A percentile compares a stretch with the other conserved stretches of the same genome.
These are phyloP conservation scores for Theretra japonica DNA, from an alignment of 2,888 invertebrate species.

Conservation along the genomic window DNA sequence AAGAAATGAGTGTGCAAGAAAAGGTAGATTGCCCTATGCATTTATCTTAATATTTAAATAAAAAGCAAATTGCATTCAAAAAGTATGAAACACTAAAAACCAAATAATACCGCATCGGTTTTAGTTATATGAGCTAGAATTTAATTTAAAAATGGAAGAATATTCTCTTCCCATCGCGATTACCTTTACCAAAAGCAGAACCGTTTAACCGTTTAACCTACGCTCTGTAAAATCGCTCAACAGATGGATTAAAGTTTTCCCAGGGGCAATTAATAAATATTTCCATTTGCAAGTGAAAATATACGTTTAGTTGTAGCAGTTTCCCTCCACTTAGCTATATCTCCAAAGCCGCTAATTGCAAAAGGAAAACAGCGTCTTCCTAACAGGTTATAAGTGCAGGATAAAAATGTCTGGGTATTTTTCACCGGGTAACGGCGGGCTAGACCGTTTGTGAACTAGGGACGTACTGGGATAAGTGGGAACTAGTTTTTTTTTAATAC, in stretches of 20 bases:
- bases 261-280: slow-evolving; percentile 18
- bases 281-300: not conserved
- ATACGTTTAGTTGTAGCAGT: slow-evolving; percentile 7
- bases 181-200: no score
- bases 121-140: no score
- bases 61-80: no score
- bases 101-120: no score
- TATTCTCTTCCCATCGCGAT: no score
- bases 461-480: slow-evolving; percentile 41
- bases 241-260: not conserved
- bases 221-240: no score
- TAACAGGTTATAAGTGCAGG: slow-evolving; percentile 66
- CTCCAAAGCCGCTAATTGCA: slow-evolving; percentile 55
- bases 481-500: not conserved
- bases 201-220: no score
- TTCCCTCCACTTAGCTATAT: slow-evolving; percentile 32
- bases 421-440: slow-evolving; percentile 61
- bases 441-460: slow-evolving; percentile 56
- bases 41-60: no score
- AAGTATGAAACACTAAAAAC: no score
- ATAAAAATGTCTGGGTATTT: slow-evolving; percentile 75
- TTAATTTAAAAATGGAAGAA: no score
- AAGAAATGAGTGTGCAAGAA: no score
- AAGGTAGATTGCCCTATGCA: no score
- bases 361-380: slow-evolving; percentile 53